Evolutionary conservation across 2,113 vertebrate species (phyloP), one percentile per base, ranked within the genome.

Genomic region (Furnarius figulus): DNA sequence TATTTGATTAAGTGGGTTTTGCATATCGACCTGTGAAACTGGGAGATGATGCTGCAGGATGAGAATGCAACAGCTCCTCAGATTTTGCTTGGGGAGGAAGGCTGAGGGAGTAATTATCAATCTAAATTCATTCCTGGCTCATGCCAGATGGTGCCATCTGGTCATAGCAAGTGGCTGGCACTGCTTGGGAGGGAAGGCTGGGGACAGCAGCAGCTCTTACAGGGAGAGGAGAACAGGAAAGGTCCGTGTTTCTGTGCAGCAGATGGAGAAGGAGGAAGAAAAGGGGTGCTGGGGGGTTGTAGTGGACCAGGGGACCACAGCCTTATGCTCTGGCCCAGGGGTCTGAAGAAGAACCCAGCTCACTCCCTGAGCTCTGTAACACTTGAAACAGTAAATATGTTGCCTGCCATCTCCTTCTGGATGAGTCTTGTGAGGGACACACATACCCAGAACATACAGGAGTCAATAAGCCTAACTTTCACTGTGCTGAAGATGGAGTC

Each of bases 261-360:
- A 5, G 37, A 35, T 28, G 63, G 67, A 73, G 62, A 21, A 80
- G 19, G 31, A 59, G 23, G 40, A 88, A 49, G 14, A 83, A 35
- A 5, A 62, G 12, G 5, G 13, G 6, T 85, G 30, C 10, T 1
- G 1, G 23, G 11, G 24, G 14, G 6, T 22, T 86, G 37, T 1
- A 2, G 4, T 25, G 18, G 35, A 37, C 14, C 0, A 0, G 3
- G 20, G 15, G 5, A 8, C 3, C 4, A 24, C 33, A 74, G n/a
- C 11, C 8, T 78, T 12, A 7, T 46, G 24, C 17, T 59, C 25
- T 56, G n/a, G 21, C 27, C 14, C 2, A 0, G 21, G 5, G 4
- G 4, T 28, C 31, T 85, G 65, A 31, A 62, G 49, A 37, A 20
- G 37, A 75, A 30, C 10, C 39, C 63, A 70, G 20, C n/a, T 77